Conservation (phyloP, 2,113 vertebrate species). For the Heliornis fulica region DNA sequence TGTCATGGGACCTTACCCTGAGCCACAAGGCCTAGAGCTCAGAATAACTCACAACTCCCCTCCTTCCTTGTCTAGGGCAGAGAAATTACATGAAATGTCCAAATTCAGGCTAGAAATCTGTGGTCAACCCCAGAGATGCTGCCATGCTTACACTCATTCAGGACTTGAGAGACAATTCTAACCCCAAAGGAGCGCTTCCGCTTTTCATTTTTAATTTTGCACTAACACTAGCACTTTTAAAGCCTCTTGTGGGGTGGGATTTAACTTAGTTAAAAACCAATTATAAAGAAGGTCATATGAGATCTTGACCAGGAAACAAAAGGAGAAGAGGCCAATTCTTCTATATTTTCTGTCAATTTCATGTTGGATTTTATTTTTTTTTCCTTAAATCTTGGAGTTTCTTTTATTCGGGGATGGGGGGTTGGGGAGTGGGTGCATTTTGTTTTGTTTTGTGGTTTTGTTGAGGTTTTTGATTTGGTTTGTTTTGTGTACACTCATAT, state of each 20-base stretch:
- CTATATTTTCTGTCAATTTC: no score
- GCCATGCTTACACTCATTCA: fast-evolving
- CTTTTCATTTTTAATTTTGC: neutral
- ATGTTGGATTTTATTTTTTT: neutral
- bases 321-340: fast-evolving
- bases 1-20: neutral
- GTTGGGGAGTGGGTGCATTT: no score
- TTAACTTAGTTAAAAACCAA: neutral
- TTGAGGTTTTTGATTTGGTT: no score
- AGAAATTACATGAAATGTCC: neutral
- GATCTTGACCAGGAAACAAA: neutral
- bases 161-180: neutral
- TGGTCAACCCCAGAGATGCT: neutral
- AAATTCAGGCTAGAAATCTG: neutral
- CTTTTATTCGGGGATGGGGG: no score
- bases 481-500: neutral
- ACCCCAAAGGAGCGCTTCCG: neutral
- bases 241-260: neutral
- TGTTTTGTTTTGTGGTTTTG: no score
- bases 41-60: neutral
- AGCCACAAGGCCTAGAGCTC: neutral
- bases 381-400: fast-evolving
- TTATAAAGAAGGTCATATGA: neutral
- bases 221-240: neutral
- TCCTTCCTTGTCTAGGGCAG: neutral